These are phyloP conservation scores for Heterocephalus glaber DNA, from an alignment of 2,113 vertebrate species.

Conservation along the genomic window DNA sequence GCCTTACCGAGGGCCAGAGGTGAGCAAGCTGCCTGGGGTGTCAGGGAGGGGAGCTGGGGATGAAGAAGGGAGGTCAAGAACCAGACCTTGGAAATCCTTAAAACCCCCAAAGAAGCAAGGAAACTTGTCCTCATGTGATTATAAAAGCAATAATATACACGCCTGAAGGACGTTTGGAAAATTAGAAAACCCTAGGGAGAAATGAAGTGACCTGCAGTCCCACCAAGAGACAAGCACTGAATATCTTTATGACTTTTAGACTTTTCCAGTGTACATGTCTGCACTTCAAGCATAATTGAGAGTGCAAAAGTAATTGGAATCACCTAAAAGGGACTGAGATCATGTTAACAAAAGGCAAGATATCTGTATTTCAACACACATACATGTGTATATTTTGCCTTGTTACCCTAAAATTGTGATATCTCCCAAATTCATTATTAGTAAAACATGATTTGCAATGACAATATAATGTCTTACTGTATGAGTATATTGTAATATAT, in stretches of 20 bases:
- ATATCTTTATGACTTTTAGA: neutral
- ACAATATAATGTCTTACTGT: neutral
- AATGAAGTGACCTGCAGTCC: neutral
- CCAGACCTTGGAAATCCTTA: neutral
- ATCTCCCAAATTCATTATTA: slow-evolving; percentile 12
- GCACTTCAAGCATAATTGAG: slow-evolving; percentile 10
- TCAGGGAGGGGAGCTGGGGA: fast-evolving
- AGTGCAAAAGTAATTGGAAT: neutral
- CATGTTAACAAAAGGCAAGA: neutral
- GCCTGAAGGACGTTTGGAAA: neutral
- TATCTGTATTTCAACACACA: neutral
- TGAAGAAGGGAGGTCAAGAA: neutral
- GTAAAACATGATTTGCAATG: slow-evolving; percentile 23
- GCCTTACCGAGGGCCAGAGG: slow-evolving; percentile 97
- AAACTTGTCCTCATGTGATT: neutral
- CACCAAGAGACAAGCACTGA: neutral
- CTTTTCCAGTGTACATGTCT: neutral
- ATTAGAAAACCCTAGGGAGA: neutral
- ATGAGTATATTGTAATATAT: neutral
- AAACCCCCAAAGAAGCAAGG: neutral
- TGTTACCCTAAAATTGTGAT: neutral
- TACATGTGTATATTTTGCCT: neutral
- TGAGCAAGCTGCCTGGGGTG: slow-evolving; percentile 76
- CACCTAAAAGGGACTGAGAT: neutral
- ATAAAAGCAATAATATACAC: neutral